These are phyloP conservation scores for Caenorhabditis angaria DNA, from an alignment of 2,888 invertebrate genomes.

Conservation along the genomic window DNA sequence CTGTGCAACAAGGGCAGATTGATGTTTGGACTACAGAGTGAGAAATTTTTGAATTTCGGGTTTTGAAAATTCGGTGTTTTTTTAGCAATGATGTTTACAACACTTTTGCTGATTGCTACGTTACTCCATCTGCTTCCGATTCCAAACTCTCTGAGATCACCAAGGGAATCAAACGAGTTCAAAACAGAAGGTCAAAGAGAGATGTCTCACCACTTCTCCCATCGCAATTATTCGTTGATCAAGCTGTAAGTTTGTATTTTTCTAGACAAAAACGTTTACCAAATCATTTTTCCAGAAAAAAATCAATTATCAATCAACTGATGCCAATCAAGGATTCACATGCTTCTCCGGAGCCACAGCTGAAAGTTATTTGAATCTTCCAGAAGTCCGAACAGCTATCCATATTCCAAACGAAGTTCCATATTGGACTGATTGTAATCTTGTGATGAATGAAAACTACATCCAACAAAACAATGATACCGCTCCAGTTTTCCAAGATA, in stretches of 20 bases:
- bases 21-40: conserved; percentile 58
- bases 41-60: not conserved
- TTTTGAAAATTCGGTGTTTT: not conserved
- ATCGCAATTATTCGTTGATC: conserved; percentile 50
- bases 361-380: conserved; percentile 50
- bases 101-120: conserved; percentile 60
- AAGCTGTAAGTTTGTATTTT: conserved; percentile 38
- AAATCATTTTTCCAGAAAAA: conserved; percentile 40
- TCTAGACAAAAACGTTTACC: not conserved
- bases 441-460: conserved; percentile 61
- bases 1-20: conserved; percentile 48
- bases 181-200: conserved; percentile 38
- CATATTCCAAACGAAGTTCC: conserved; percentile 47
- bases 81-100: conserved; percentile 62
- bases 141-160: conserved; percentile 28
- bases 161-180: conserved; percentile 25
- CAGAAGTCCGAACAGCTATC: conserved; percentile 50
- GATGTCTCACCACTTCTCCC: conserved; percentile 44
- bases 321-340: conserved; percentile 55
- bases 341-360: conserved; percentile 56
- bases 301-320: conserved; percentile 58
- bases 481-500: conserved; percentile 55
- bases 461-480: conserved; percentile 65
- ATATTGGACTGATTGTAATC: conserved; percentile 58
- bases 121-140: conserved; percentile 16